Base-by-base conservation (phyloP, 2,888 invertebrate species). In the Pseudococcus longispinus region DNA sequence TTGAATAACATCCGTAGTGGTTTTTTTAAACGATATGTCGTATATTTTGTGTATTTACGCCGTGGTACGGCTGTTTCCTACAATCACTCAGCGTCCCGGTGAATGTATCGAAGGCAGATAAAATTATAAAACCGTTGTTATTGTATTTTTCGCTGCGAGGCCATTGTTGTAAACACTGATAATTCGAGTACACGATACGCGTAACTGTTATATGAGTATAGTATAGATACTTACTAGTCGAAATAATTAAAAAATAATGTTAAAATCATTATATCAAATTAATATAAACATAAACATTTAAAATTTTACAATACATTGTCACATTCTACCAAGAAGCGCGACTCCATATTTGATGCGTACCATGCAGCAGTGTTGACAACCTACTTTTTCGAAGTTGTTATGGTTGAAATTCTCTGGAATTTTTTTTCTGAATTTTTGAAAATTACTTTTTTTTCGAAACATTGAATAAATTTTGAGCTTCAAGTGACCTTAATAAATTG, bases 331-430 rank as follows among this genome's bases (percentile, higher is more conserved):
- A 44, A 46, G 86, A 70, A 77, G 86, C 80, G 46, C 70, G 86
- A 86, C 86, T 86, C 86, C 86, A 86, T 86, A 86, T 86, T 86
- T 86, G 86, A 86, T 86, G 86, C 86, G 86, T 29, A 70, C 65
- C 26, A 85, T 60, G 23, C 18, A 18, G n/a, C 74, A 86, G 86
- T 86, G 86, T 86, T 86, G 80, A 18, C 77, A 80, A 80, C 77
- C 9, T 42, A n/a, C 3, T 42, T 80, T 80, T 80, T 42, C 42
- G n/a, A 1, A 15, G 4, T 1, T 20, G 23, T 42, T 42, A 18
- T 77, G 1, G 42, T 1, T 15, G 23, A 77, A 77, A 77, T 37
- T 77, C 77, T 37, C 77, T 37, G 20, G 20, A 77, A 9, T 42
- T 77, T 42, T 20, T 37, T 37, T 37, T 42, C 20, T 42, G 20